These are phyloP conservation scores for Mallotus villosus DNA, from an alignment of 2,797 vertebrate species.

Conservation along the genomic window DNA sequence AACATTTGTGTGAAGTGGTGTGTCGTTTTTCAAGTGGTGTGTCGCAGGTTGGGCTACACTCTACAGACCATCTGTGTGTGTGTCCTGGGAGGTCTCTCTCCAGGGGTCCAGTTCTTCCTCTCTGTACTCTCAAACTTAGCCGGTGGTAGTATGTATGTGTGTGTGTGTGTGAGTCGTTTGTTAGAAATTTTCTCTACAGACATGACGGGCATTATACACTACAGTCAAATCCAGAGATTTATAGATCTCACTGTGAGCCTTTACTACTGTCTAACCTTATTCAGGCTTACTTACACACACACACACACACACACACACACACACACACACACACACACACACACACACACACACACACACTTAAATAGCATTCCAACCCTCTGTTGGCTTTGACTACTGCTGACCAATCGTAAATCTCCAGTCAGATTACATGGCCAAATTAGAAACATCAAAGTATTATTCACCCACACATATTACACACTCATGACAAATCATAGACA, in stretches of 20 bases:
- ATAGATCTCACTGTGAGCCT: slow-evolving; percentile 5
- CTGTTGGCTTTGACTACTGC: background rate
- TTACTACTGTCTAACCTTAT: background rate
- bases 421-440: background rate
- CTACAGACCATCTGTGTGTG: slow-evolving; percentile 20
- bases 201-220: slow-evolving; percentile 45
- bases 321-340: slow-evolving; percentile 7
- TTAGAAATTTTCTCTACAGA: slow-evolving; percentile 39
- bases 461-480: background rate
- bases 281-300: background rate
- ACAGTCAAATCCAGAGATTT: background rate
- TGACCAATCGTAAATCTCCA: background rate
- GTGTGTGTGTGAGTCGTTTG: background rate
- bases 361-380: background rate
- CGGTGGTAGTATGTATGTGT: background rate
- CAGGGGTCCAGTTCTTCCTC: slow-evolving; percentile 57
- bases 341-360: slow-evolving; percentile 11
- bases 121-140: slow-evolving; percentile 42
- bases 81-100: slow-evolving; percentile 54
- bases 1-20: slow-evolving; percentile 18
- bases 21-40: slow-evolving; percentile 8
- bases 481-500: background rate
- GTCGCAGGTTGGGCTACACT: background rate
- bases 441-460: background rate
- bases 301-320: background rate